These are phyloP conservation scores for Epinephelus coioides DNA, from an alignment of 2,797 vertebrate species.

Conservation along the genomic window DNA sequence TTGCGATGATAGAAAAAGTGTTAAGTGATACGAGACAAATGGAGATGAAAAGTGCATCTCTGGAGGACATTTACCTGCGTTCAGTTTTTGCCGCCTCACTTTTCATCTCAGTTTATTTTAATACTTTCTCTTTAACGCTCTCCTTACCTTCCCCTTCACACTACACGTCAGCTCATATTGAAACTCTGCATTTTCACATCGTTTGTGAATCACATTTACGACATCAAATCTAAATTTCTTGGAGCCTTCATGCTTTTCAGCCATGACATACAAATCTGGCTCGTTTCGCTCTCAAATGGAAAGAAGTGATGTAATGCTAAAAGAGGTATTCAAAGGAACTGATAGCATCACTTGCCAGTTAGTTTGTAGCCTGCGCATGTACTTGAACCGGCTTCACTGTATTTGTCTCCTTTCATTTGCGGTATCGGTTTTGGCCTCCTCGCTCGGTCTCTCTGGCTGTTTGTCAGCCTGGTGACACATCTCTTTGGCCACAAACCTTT, in stretches of 20 bases:
- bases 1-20: constrained; percentile 32
- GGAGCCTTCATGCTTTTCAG: constrained; percentile 25
- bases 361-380: not conserved
- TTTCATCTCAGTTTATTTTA: constrained; percentile 48
- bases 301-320: constrained; percentile 42
- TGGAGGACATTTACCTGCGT: constrained; percentile 42
- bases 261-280: constrained; percentile 23
- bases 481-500: constrained; percentile 33
- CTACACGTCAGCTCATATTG: constrained; percentile 12
- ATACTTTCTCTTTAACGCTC: constrained; percentile 33
- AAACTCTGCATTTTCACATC: constrained; percentile 35
- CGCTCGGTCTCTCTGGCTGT: constrained; percentile 5
- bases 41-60: constrained; percentile 30
- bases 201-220: constrained; percentile 34
- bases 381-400: constrained; percentile 1
- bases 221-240: constrained; percentile 39
- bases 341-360: constrained; percentile 32
- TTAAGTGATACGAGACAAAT: constrained; percentile 48
- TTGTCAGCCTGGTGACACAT: constrained; percentile 30
- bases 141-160: constrained; percentile 52
- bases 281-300: constrained; percentile 35
- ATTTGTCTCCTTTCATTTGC: constrained; percentile 35
- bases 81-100: constrained; percentile 38
- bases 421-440: constrained; percentile 35
- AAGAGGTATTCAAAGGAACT: constrained; percentile 32